Evolutionary conservation across 2,113 vertebrate genomes (phyloP).

Genomic region (Pyxicephalus adspersus): DNA sequence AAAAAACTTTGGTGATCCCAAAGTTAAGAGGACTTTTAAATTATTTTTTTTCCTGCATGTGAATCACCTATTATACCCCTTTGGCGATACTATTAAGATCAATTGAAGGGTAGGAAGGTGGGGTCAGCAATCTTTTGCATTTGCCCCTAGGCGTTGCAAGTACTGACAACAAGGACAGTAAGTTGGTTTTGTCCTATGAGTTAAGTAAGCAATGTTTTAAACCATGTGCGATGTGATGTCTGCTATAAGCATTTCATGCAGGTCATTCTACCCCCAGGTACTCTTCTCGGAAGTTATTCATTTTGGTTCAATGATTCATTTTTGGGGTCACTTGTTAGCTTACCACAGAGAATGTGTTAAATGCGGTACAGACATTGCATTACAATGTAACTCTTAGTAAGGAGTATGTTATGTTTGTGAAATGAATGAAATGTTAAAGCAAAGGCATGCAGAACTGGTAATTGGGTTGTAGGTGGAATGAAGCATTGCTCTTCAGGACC

Average conservation of each 20-base stretch:
- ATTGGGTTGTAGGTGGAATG: too few species aligned
- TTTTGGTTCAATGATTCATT: slow-evolving; percentile 11
- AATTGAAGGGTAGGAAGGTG: not conserved
- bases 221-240: not conserved
- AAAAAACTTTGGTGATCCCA: too few species aligned
- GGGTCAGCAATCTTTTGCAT: not conserved
- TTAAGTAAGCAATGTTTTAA: not conserved
- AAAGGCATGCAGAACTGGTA: too few species aligned
- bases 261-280: not conserved
- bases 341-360: not conserved
- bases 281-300: not conserved
- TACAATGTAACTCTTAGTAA: too few species aligned
- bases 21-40: not conserved
- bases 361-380: not conserved
- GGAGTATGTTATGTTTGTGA: too few species aligned
- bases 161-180: not conserved
- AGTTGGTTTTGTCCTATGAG: not conserved
- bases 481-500: too few species aligned
- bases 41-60: not conserved
- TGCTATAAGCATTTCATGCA: not conserved
- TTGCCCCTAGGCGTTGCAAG: slow-evolving; percentile 5
- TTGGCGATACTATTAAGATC: not conserved
- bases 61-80: not conserved
- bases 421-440: too few species aligned
- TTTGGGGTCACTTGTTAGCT: slow-evolving; percentile 6